Conservation (phyloP, 2,888 invertebrate genomes). For the Silvanus unidentatus region DNA sequence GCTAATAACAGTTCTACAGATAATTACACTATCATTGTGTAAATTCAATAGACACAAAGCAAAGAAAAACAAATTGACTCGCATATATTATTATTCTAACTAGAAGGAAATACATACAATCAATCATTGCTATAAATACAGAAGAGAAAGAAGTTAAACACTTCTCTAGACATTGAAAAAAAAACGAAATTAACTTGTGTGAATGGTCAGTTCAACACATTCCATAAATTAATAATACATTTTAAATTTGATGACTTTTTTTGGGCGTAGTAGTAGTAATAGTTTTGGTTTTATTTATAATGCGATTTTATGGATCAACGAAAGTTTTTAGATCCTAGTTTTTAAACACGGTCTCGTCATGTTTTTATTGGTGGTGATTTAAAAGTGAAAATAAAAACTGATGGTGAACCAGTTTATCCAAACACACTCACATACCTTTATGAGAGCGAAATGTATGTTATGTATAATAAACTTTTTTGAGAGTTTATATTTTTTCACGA, state of each 20-base stretch:
- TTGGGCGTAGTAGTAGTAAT: slow-evolving; percentile 17
- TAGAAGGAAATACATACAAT: too few relatives aligned
- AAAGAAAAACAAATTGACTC: too few relatives aligned
- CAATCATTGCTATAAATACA: too few relatives aligned
- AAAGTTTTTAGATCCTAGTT: slow-evolving; percentile 21
- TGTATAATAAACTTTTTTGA: not conserved
- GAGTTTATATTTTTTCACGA: not conserved
- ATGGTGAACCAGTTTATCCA: slow-evolving; percentile 13
- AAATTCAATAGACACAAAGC: too few relatives aligned
- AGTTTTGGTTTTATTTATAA: not conserved
- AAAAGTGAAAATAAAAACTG: slow-evolving; percentile 22
- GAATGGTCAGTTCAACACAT: slow-evolving; percentile 12
- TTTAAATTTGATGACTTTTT: slow-evolving; percentile 10
- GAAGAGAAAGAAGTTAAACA: too few relatives aligned
- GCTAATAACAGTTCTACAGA: too few relatives aligned
- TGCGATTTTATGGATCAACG: slow-evolving; percentile 19
- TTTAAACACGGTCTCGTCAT: slow-evolving; percentile 13
- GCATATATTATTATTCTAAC: too few relatives aligned
- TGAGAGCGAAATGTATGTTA: slow-evolving; percentile 3
- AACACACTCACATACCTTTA: slow-evolving; percentile 2
- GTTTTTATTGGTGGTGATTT: slow-evolving; percentile 10
- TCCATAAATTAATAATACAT: slow-evolving; percentile 6
- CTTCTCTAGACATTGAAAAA: too few relatives aligned
- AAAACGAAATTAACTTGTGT: slow-evolving; percentile 8
- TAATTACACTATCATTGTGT: too few relatives aligned